phyloP scores from a whole-genome alignment of 2,888 invertebrate species.

The Strigamia maritima region DNA sequence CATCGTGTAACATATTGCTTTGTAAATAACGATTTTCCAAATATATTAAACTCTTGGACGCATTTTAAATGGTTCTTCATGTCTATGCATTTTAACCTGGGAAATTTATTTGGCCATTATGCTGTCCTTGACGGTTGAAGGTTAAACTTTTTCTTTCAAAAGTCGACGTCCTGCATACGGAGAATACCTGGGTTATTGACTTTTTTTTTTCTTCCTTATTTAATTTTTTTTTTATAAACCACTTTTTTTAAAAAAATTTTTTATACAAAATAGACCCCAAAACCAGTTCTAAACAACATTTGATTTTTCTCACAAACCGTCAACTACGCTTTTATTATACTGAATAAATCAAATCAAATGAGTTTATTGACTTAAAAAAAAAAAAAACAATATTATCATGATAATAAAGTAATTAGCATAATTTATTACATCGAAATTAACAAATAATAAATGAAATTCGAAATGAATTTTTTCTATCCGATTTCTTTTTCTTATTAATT shows the following conservation, averaged over 20 bases:
- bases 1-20: not conserved
- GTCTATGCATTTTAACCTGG: not conserved
- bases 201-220: not conserved
- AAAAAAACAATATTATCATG: not conserved
- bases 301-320: not conserved
- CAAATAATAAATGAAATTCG: too few species aligned
- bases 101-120: not conserved
- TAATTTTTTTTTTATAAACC: conserved; percentile 24
- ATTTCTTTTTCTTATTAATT: too few species aligned
- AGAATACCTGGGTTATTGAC: conserved; percentile 15
- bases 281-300: not conserved
- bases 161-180: not conserved
- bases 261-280: not conserved
- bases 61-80: not conserved
- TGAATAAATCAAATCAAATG: not conserved
- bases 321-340: not conserved
- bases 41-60: not conserved
- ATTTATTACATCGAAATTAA: too few species aligned
- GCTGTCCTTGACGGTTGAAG: conserved; percentile 12
- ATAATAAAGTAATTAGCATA: not conserved
- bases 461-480: too few species aligned
- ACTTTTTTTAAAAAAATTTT: too few species aligned
- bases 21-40: not conserved
- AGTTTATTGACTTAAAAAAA: not conserved
- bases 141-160: conserved; percentile 24